Percentiles rank a stretch among this genome's conserved stretches.
phyloP scores from a whole-genome alignment of 2,797 vertebrate species.

The Pygocentrus nattereri region DNA sequence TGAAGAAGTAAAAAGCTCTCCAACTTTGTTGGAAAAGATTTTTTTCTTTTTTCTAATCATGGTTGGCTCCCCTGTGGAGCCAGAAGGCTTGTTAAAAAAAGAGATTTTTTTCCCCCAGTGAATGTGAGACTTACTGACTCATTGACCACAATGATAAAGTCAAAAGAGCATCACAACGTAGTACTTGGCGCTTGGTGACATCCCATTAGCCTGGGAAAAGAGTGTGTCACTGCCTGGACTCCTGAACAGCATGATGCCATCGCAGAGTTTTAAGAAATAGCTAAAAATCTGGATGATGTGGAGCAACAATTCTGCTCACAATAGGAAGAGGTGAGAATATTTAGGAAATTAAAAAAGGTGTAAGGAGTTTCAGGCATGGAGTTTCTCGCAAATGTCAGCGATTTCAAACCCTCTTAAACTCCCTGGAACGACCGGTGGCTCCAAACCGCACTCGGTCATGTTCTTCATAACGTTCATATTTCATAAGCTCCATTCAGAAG shows the following conservation, averaged over 20 bases:
- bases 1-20: conserved; percentile 48
- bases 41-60: conserved; percentile 60
- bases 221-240: background rate
- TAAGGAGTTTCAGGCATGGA: background rate
- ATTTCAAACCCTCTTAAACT: too few relatives aligned
- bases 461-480: too few relatives aligned
- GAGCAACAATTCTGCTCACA: background rate
- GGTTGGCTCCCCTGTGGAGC: background rate
- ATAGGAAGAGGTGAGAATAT: background rate
- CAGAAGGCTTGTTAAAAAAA: background rate
- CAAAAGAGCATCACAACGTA: conserved; percentile 17
- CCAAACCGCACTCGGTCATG: too few relatives aligned
- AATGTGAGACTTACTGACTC: conserved; percentile 17
- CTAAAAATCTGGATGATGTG: background rate
- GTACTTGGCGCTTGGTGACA: background rate
- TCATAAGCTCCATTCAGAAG: too few relatives aligned
- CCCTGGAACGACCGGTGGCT: too few relatives aligned
- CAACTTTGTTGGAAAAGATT: conserved; percentile 61
- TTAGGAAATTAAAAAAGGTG: background rate
- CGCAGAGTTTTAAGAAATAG: background rate
- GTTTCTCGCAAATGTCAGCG: background rate
- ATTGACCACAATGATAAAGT: conserved; percentile 27
- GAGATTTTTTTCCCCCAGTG: background rate
- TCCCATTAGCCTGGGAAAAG: conserved; percentile 2
- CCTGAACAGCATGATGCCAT: background rate